Evolutionary conservation across 2,113 vertebrate genomes (phyloP), one percentile per base, ranked within the genome.

Genomic region (Pterocles burchelli): DNA sequence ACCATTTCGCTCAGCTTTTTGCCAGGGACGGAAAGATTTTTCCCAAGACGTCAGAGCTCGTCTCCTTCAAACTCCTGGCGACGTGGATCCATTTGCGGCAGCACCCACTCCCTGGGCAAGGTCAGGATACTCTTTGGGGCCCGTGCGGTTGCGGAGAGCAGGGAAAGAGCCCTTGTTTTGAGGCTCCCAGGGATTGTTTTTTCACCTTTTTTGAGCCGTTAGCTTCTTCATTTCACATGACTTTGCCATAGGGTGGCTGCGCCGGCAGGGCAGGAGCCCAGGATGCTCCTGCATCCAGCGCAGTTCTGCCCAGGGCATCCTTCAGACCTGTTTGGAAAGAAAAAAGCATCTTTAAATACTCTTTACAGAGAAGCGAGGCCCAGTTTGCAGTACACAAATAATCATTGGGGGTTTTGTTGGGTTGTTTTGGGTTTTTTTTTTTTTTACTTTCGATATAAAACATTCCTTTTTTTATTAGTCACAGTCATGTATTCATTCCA

Each of bases 401-500:
- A 68, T 79, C 48, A 90, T 68, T 62, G 80, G 80, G 22, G 6
- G 18, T 10, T 68, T 55, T 45, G 43, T 36, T 20, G 41, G 41
- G 16, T 58, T 45, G 48, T 28, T 8, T 66, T 15, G 74, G 22
- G 26, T 15, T 15, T 45, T 41, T 62, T 43, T 54, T 24, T 29
- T 75, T 96, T 84, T 94, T 65, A 45, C 82, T 93, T 97, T 86
- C 29, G 0, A 68, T 95, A 90, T 59, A 81, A 95, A 97, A 97
- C 98, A 98, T 98, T 98, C 98, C 98, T 97, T 96, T 98, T 96
- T 97, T 94, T 91, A 79, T 95, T 93, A 95, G 96, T 84, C 91
- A 20, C 62, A 22, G 97, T 97, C 97, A 90, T 63, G 90, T 96
- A 97, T 94, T 97, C 98, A 98, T 98, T 98, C 98, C 98, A 97